A percentile compares a stretch with the other conserved stretches of the same genome.
phyloP scores from a whole-genome alignment of 2,113 vertebrate genomes.

The Saccopteryx leptura region DNA sequence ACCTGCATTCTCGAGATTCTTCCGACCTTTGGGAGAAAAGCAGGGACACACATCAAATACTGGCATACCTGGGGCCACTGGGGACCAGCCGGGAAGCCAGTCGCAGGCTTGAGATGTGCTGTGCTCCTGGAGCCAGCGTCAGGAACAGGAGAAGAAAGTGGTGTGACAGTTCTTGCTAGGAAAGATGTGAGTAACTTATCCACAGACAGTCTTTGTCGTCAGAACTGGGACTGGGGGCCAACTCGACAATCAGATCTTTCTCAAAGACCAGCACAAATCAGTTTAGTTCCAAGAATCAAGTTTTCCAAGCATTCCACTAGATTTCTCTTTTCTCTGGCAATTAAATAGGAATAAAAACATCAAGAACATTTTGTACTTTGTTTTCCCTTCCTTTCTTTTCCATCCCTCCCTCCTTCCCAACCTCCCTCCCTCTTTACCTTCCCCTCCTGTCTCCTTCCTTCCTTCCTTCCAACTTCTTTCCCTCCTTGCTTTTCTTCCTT shows the following conservation, averaged over 20 bases:
- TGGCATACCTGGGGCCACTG: neutral
- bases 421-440: neutral
- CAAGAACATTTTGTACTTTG: neutral
- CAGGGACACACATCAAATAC: neutral
- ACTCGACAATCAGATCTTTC: conserved; percentile 29
- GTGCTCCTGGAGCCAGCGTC: neutral
- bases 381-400: neutral
- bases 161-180: neutral
- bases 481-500: neutral
- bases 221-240: neutral
- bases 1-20: neutral
- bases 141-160: neutral
- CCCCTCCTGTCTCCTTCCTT: neutral
- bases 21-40: conserved; percentile 5
- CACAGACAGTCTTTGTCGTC: conserved; percentile 30
- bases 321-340: conserved; percentile 8
- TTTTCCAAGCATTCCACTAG: conserved; percentile 60
- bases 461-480: neutral
- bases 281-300: conserved; percentile 38
- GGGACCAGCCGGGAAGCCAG: neutral
- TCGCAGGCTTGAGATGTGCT: neutral
- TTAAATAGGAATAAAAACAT: conserved; percentile 35
- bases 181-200: conserved; percentile 43
- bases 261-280: conserved; percentile 52
- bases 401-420: no score